Conservation (phyloP, 2,797 vertebrate species). For the Hyperoplus lanceolatus region DNA sequence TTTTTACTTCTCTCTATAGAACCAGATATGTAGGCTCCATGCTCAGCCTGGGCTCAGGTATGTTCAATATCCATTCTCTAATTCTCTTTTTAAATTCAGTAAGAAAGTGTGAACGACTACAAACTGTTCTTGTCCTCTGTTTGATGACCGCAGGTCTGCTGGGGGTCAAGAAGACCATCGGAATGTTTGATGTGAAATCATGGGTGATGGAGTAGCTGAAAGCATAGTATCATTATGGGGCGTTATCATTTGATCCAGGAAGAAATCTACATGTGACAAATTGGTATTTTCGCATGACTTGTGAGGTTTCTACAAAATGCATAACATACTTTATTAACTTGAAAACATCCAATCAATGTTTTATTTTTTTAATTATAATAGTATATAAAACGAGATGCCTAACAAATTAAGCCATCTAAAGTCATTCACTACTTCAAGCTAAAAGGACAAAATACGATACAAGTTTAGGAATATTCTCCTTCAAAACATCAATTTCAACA, state of each 20-base stretch:
- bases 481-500: too few species aligned
- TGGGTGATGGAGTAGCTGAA: neutral
- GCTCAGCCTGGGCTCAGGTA: conserved; percentile 30
- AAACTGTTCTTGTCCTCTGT: neutral
- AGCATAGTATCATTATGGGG: neutral
- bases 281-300: too few species aligned
- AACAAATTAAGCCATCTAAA: too few species aligned
- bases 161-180: neutral
- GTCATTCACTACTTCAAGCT: too few species aligned
- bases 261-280: too few species aligned
- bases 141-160: conserved; percentile 24
- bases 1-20: conserved; percentile 39
- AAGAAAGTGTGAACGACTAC: neutral
- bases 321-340: too few species aligned
- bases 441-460: too few species aligned
- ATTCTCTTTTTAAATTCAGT: neutral
- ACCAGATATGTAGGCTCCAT: conserved; percentile 11
- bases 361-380: too few species aligned
- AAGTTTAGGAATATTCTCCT: too few species aligned
- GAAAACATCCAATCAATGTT: too few species aligned
- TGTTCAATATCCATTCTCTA: neutral
- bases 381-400: too few species aligned
- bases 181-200: neutral
- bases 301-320: too few species aligned
- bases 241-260: neutral